Evolutionary conservation across 2,888 invertebrate species (phyloP), one percentile per base, ranked within the genome.

Genomic region (Trachelus iudaicus): DNA sequence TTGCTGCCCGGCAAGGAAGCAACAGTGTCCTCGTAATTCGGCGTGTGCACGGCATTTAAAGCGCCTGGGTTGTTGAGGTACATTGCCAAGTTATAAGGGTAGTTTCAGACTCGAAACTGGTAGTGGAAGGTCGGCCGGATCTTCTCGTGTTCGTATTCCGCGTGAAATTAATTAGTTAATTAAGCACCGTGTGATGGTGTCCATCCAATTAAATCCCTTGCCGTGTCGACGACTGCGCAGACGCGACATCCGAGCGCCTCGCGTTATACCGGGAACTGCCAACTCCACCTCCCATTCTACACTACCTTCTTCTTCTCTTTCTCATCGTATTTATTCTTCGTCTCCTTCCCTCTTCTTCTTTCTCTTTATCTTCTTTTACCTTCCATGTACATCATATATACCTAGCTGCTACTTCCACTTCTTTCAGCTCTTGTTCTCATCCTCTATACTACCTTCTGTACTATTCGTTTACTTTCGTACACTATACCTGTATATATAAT

Each of bases 81-180:
- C 56, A 56, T 56, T 56, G 56, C 56, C 56, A 56, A 56, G 56
- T 56, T 56, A 71, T 34, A 71, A 34, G 71, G 71, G 31, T 71
- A 71, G 71, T 71, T 71, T 71, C 23, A 31, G 31, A 71, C 31
- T 71, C 71, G 71, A 33, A 71, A 34, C 71, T 34, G 71, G 31
- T 71, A 34, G 31, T 33, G 71, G 71, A 71, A 71, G 31, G 71
- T 71, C 71, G 71, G 79, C 76, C 77, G 81, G 82, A 83, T 86
- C 82, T 84, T 84, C 84, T 83, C 84, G 83, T 84, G 85, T 86
- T 85, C 84, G 84, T 83, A 82, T 83, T 75, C 82, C 84, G 88
- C 86, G 89, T 86, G 87, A 90, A 90, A 90, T 90, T 90, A 91
- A 91, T 91, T 91, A 90, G 89, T 90, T 90, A 89, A 90, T 91